Percentiles rank a stretch among this genome's conserved stretches.
Conservation (phyloP, 2,113 vertebrate species). For the Petrocephalus microphthalmus region DNA sequence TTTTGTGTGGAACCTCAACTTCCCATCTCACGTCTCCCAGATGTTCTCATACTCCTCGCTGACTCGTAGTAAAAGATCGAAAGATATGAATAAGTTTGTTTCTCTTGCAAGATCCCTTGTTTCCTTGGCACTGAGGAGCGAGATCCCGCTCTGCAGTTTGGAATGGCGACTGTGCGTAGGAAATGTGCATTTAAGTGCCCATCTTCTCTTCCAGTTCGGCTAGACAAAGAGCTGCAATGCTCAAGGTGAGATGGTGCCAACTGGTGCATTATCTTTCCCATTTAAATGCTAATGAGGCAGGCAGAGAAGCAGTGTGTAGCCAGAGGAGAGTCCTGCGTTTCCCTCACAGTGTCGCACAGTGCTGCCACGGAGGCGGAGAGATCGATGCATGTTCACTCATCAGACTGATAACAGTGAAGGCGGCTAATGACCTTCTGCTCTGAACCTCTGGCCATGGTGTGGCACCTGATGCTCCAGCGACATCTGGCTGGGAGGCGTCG, state of each 20-base stretch:
- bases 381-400: conserved; percentile 37
- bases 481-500: neutral
- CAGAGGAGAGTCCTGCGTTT: conserved; percentile 42
- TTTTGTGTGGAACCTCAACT: neutral
- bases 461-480: neutral
- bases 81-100: neutral
- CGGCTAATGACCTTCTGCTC: neutral
- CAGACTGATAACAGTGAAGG: conserved; percentile 19
- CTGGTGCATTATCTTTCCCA: conserved; percentile 50
- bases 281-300: conserved; percentile 68
- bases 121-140: neutral
- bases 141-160: neutral
- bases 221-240: conserved; percentile 27
- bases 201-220: neutral
- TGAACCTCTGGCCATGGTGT: neutral
- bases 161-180: conserved; percentile 29
- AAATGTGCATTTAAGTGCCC: conserved; percentile 4
- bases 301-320: conserved; percentile 40
- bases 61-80: neutral
- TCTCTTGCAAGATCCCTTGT: neutral
- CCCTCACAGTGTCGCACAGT: conserved; percentile 49
- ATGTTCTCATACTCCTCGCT: neutral
- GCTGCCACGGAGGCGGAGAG: conserved; percentile 42
- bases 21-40: neutral
- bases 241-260: conserved; percentile 48